Evolutionary conservation across 2,888 invertebrate species (phyloP), one percentile per base, ranked within the genome.

Genomic region (Carcina quercana): DNA sequence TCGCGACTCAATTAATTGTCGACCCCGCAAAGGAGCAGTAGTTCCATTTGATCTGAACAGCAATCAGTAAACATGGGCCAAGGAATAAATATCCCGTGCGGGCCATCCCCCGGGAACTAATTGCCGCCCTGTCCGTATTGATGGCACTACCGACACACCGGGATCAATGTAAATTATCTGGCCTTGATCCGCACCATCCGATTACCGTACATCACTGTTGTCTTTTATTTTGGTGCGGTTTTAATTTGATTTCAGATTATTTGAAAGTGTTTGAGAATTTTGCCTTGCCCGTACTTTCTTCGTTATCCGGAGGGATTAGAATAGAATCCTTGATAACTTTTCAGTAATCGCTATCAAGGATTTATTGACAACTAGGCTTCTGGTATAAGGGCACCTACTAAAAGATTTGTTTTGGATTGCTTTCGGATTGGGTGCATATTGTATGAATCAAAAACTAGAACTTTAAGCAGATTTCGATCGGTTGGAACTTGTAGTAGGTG

Each of bases 111-210:
- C 37, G 60, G 58, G 61, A 75, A 82, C 78, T 82, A 82, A 82
- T 82, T 75, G 79, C 76, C 60, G 63, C 66, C 71, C 75, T 70
- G 64, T 51, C 68, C 47, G 60, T 79, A 82, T 80, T 80, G 74
- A 82, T 82, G 75, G 73, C 64, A 47, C 63, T 62, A 68, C 62
- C 67, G 65, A 59, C 51, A 55, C 51, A 48, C 42, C 47, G 53
- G 69, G 69, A 74, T 78, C 72, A 71, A 65, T 72, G 68, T 74
- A 74, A 74, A 78, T 76, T 78, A 73, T 71, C 66, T 61, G 53
- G 51, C 54, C 51, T 50, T 53, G 52, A 60, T 64, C 68, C 67
- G 53, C 65, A 65, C 55, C 59, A 64, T 48, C 47, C 57, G 55
- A 71, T 73, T 67, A 74, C 51, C 62, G 55, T 67, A 51, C 44